phyloP scores from a whole-genome alignment of 2,797 vertebrate genomes.

The Esox lucius region DNA sequence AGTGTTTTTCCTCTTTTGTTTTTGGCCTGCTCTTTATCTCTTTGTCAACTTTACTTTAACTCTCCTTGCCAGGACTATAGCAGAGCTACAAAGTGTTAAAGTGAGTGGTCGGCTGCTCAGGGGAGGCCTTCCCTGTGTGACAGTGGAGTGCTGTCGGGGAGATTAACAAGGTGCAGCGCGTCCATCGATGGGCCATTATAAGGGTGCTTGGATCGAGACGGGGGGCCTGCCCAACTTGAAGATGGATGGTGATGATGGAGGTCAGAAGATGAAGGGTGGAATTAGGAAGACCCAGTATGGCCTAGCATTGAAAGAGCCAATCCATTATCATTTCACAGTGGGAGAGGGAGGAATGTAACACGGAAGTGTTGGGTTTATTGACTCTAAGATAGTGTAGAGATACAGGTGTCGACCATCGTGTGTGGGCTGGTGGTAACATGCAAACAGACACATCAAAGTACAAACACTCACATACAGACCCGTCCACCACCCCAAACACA shows the following conservation, averaged over 20 bases:
- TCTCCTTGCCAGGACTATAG: slow-evolving; percentile 4
- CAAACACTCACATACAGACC: no score
- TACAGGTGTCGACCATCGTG: background rate
- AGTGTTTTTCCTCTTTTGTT: slow-evolving; percentile 16
- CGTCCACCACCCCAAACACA: background rate
- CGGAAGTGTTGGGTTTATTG: no score
- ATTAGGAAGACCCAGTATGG: background rate
- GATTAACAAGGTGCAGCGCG: slow-evolving; percentile 15
- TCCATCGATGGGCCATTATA: slow-evolving; percentile 11
- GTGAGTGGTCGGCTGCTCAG: background rate
- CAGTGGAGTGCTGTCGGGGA: slow-evolving; percentile 4
- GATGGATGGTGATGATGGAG: slow-evolving; percentile 4
- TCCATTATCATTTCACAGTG: background rate
- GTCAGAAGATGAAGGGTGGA: background rate
- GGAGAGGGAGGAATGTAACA: background rate
- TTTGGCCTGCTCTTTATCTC: background rate
- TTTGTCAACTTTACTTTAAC: slow-evolving; percentile 3
- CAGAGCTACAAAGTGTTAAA: slow-evolving; percentile 18
- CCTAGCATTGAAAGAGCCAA: background rate
- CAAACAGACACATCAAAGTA: no score
- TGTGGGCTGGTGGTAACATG: background rate
- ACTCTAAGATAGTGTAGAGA: background rate
- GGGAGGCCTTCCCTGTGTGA: slow-evolving; percentile 1
- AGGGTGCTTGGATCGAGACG: background rate
- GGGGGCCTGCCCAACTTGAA: background rate